Percentiles rank a stretch among this genome's conserved stretches.
phyloP scores from a whole-genome alignment of 2,888 invertebrate genomes.

The Polylopha cassiicola region DNA sequence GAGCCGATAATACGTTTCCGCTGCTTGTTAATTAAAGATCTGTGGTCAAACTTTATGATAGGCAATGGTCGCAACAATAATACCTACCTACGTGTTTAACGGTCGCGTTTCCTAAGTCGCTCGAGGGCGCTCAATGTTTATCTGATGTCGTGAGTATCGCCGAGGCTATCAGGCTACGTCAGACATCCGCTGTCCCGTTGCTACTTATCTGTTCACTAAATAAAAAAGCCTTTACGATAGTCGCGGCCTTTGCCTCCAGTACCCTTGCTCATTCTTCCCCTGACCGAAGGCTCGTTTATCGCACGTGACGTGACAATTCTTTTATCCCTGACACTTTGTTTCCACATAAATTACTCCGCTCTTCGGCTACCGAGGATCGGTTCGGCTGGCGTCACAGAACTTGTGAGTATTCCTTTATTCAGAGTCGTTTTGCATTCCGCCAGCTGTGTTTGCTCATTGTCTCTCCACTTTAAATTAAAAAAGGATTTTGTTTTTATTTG shows the following conservation, averaged over 20 bases:
- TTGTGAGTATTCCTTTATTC: slow-evolving; percentile 52
- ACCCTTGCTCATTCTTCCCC: slow-evolving; percentile 40
- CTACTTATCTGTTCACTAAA: slow-evolving; percentile 51
- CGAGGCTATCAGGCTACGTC: slow-evolving; percentile 46
- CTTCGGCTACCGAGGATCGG: slow-evolving; percentile 55
- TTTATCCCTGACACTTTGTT: slow-evolving; percentile 61
- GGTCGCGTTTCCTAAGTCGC: slow-evolving; percentile 48
- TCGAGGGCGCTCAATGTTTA: slow-evolving; percentile 46
- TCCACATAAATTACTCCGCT: slow-evolving; percentile 62
- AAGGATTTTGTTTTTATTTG: slow-evolving; percentile 61
- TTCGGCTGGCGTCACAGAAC: slow-evolving; percentile 47
- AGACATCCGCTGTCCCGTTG: slow-evolving; percentile 48
- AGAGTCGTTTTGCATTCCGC: slow-evolving; percentile 70
- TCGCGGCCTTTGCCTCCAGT: slow-evolving; percentile 35
- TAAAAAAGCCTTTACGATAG: slow-evolving; percentile 48
- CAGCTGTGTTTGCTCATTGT: slow-evolving; percentile 75
- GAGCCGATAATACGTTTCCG: slow-evolving; percentile 40
- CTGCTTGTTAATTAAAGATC: slow-evolving; percentile 61
- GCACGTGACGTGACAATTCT: slow-evolving; percentile 64
- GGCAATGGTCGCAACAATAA: slow-evolving; percentile 62
- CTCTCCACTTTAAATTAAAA: slow-evolving; percentile 68
- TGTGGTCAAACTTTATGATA: slow-evolving; percentile 50
- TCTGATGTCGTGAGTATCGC: slow-evolving; percentile 62
- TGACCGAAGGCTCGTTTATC: slow-evolving; percentile 48
- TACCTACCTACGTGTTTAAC: slow-evolving; percentile 41